Base-by-base conservation (phyloP, 2,888 invertebrate genomes). In the Antheraea assamensis region DNA sequence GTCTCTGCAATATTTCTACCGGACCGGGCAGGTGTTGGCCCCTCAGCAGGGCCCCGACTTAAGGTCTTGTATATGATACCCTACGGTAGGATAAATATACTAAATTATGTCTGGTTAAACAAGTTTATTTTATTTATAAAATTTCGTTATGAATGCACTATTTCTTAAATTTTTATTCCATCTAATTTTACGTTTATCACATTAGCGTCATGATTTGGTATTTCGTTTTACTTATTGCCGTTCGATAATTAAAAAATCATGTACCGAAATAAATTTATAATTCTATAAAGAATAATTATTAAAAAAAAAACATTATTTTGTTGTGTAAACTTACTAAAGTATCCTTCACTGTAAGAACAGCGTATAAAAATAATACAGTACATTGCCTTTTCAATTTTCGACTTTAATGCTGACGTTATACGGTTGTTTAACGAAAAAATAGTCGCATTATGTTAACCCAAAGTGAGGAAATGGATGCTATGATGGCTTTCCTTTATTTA, bases 401-500 rank as follows among this genome's bases (percentile, higher is more conserved):
- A 70, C 72, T 52, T 52, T 64, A 24, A 49, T 58, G 27, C 70
- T 72, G 7, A 52, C 30, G 68, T 68, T 66, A 70, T 35, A 72
- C 31, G 61, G 66, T 72, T 72, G 72, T 79, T 80, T 80, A 80
- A 79, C 82, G 77, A 79, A 77, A 76, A 78, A 85, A 83, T 80
- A 81, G 75, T 78, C 76, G 80, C 78, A 84, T 86, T 87, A 80
- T 84, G 83, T 83, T 79, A 80, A 75, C 81, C 82, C 82, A 83
- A 78, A 82, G 82, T 78, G 80, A 55, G 78, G 80, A 82, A 87
- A 88, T 84, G 83, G 86, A 81, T 82, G 82, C 84, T 86, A 85
- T 85, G 85, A 87, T 83, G 81, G 83, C 84, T 81, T 81, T 84
- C 77, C 83, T 82, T 75, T 83, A 80, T 80, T 84, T 88, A 87